Evolutionary conservation across 2,888 invertebrate genomes (phyloP).

Genomic region (Anaspis maculata): DNA sequence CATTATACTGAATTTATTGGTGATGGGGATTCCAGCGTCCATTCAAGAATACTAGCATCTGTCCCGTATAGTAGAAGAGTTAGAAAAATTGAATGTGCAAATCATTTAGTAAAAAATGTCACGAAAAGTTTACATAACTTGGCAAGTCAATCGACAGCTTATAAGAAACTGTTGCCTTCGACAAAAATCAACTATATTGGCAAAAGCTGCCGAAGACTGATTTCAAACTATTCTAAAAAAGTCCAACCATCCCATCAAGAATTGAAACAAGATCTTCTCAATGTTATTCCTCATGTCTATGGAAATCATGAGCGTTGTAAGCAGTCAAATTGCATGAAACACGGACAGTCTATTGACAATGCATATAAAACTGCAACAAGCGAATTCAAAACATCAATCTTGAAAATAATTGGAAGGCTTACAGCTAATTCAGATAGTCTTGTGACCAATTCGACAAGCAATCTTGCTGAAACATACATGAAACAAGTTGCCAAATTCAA

Average conservation of each 20-base stretch:
- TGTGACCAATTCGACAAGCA: not conserved
- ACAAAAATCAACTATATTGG: not conserved
- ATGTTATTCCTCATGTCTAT: not conserved
- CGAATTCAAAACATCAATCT: not conserved
- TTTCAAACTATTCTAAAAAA: not conserved
- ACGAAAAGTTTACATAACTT: slow-evolving; percentile 2
- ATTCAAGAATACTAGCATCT: slow-evolving; percentile 11
- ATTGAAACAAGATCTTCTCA: not conserved
- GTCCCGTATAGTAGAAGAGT: slow-evolving; percentile 13
- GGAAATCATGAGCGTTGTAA: not conserved
- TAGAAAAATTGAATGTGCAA: slow-evolving; percentile 14
- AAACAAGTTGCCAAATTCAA: slow-evolving; percentile 1
- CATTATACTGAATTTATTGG: slow-evolving; percentile 14
- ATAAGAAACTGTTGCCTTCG: not conserved
- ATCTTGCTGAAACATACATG: not conserved
- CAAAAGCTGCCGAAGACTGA: not conserved
- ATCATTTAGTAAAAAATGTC: slow-evolving; percentile 16
- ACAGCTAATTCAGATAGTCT: not conserved
- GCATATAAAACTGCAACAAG: not conserved
- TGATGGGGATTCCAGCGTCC: slow-evolving; percentile 17
- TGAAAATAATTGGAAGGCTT: not conserved
- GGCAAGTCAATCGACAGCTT: slow-evolving; percentile 1
- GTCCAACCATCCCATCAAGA: not conserved
- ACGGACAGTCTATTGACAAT: not conserved
- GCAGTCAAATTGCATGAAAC: not conserved